Evolutionary conservation across 2,888 invertebrate genomes (phyloP).

Genomic region (Carpatolechia fugitivella): DNA sequence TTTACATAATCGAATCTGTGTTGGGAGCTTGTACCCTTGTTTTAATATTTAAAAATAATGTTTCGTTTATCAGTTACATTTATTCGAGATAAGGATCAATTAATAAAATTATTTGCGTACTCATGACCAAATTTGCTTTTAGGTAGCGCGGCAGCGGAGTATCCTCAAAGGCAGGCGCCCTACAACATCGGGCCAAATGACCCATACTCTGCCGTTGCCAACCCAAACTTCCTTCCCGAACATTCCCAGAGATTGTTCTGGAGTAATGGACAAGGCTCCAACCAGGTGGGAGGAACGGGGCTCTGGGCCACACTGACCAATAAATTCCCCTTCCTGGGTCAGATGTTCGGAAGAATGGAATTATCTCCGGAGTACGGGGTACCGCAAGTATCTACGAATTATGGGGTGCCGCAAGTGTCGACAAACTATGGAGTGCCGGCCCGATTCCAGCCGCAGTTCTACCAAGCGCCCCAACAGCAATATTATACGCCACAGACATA

Average conservation of each 20-base stretch:
- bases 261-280: slow-evolving; percentile 56
- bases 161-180: slow-evolving; percentile 56
- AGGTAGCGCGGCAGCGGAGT: slow-evolving; percentile 62
- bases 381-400: slow-evolving; percentile 20
- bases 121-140: slow-evolving; percentile 31
- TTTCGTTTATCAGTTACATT: neutral
- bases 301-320: slow-evolving; percentile 65
- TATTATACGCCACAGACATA: slow-evolving; percentile 18
- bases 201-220: slow-evolving; percentile 48
- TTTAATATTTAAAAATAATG: neutral
- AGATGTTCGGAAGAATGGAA: slow-evolving; percentile 69
- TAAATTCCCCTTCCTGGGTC: slow-evolving; percentile 66
- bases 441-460: slow-evolving; percentile 21
- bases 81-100: neutral
- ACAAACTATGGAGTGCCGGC: slow-evolving; percentile 27
- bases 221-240: slow-evolving; percentile 47
- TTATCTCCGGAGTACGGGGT: slow-evolving; percentile 48
- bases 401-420: slow-evolving; percentile 19
- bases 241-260: slow-evolving; percentile 67
- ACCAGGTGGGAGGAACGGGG: slow-evolving; percentile 70
- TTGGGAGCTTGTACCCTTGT: neutral
- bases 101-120: neutral
- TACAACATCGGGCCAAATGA: slow-evolving; percentile 60
- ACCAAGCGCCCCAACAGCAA: slow-evolving; percentile 16
- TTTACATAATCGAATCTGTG: neutral